phyloP scores from a whole-genome alignment of 37 sponge, comb jelly and placozoan species.

The Crambe crambe region DNA sequence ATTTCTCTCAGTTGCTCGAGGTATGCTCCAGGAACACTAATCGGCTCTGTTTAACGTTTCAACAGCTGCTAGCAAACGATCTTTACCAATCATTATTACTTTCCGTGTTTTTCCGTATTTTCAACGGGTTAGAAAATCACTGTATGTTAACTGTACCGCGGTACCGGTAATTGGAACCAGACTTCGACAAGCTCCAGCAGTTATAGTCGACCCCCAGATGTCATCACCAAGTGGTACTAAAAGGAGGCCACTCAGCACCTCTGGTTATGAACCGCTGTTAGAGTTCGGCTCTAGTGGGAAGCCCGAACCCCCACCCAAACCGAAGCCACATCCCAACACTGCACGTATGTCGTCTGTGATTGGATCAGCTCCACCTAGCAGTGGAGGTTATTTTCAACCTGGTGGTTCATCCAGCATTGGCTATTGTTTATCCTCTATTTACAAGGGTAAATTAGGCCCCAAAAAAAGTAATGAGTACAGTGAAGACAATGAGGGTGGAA shows the following conservation, averaged over 20 bases:
- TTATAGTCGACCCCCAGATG: background rate
- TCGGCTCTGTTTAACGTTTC: too few relatives aligned
- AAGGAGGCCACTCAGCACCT: background rate
- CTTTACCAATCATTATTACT: too few relatives aligned
- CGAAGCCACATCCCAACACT: background rate
- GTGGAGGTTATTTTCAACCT: background rate
- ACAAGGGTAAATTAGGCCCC: background rate
- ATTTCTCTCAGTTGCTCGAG: too few relatives aligned
- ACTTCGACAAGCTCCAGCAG: background rate
- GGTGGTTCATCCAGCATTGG: slow-evolving; percentile 12
- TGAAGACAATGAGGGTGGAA: background rate
- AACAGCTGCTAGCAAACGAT: too few relatives aligned
- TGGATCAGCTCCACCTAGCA: background rate
- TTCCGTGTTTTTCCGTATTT: too few relatives aligned
- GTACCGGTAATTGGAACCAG: too few relatives aligned
- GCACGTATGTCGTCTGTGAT: background rate
- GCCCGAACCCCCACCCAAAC: slow-evolving; percentile 8
- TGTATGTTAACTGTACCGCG: too few relatives aligned
- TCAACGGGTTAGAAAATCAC: too few relatives aligned
- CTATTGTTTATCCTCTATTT: slow-evolving; percentile 11
- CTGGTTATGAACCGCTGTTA: background rate
- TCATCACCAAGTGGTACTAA: background rate
- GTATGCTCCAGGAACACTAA: too few relatives aligned
- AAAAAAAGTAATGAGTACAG: background rate
- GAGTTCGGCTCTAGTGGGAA: background rate